Evolutionary conservation across 1,140 invertebrate genomes (phyloP), one percentile per base, ranked within the genome.

Genomic region (Hyles euphorbiae): DNA sequence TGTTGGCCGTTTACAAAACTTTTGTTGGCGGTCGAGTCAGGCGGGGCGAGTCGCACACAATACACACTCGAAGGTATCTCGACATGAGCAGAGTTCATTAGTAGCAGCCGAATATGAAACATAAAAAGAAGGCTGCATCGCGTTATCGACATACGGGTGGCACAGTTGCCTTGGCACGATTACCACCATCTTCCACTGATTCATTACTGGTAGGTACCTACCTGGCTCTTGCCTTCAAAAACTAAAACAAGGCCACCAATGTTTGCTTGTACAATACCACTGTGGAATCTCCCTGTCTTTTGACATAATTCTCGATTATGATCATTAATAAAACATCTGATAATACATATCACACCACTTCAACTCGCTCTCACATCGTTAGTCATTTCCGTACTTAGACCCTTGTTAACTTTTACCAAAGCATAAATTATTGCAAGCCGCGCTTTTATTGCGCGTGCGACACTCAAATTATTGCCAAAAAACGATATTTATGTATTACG

Each of bases 141-240:
- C 68, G 67, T 82, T 84, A 86, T 86, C 83, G 55, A 49, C 58
- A 84, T 84, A 84, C 81, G 83, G 81, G 83, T 71, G 66, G 48
- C 56, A 51, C 63, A 58, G 57, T 73, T 61, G 68, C 83, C 83
- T 84, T 84, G 83, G 72, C 83, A 72, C 72, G 68, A 61, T 74
- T 82, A 49, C 48, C 51, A 57, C 58, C 60, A 63, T 75, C 75
- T 67, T 70, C 64, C 68, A 68, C 67, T 65, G 70, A 67, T 66
- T 65, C 67, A 69, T 61, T 60, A 51, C 60, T 57, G 48, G 22
- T 10, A 56, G 54, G 9, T 44, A 58, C 54, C 34, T 44, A 58
- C 54, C 34, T 34, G 68, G 65, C 72, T 75, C 70, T 75, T 78
- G 66, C 75, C 78, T 73, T 72, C 70, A 65, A 68, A 56, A 74